A percentile compares a stretch with the other conserved stretches of the same genome.
phyloP scores from a whole-genome alignment of 2,113 vertebrate genomes.

The Indicator maculatus region DNA sequence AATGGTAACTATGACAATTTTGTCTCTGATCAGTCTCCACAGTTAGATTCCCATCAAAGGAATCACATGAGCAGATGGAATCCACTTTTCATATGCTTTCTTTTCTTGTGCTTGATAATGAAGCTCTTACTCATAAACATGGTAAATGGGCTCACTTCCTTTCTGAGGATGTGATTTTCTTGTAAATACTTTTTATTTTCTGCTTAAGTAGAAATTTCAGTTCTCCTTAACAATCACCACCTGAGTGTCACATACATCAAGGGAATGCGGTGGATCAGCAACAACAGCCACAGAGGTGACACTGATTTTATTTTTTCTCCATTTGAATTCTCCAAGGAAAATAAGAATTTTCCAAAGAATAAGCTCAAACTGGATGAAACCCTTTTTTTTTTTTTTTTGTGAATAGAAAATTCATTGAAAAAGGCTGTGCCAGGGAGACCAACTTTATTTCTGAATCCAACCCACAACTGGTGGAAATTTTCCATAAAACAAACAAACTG shows the following conservation, averaged over 20 bases:
- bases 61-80: background rate
- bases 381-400: background rate
- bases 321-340: background rate
- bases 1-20: background rate
- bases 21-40: background rate
- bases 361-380: background rate
- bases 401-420: slow-evolving; percentile 58
- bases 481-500: slow-evolving; percentile 37
- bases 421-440: background rate
- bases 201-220: background rate
- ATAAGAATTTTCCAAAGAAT: background rate
- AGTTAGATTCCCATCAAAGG: background rate
- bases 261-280: background rate
- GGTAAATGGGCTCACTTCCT: background rate
- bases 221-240: background rate
- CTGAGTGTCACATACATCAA: background rate
- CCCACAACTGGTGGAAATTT: slow-evolving; percentile 8
- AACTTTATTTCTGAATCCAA: slow-evolving; percentile 32
- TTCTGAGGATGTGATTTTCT: slow-evolving; percentile 10
- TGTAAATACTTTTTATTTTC: background rate
- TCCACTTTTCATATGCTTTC: background rate
- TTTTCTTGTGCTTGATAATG: background rate
- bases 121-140: background rate
- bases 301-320: background rate
- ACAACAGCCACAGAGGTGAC: background rate